Conservation (phyloP, 1,140 invertebrate species). For the Lasioglossum albipes region DNA sequence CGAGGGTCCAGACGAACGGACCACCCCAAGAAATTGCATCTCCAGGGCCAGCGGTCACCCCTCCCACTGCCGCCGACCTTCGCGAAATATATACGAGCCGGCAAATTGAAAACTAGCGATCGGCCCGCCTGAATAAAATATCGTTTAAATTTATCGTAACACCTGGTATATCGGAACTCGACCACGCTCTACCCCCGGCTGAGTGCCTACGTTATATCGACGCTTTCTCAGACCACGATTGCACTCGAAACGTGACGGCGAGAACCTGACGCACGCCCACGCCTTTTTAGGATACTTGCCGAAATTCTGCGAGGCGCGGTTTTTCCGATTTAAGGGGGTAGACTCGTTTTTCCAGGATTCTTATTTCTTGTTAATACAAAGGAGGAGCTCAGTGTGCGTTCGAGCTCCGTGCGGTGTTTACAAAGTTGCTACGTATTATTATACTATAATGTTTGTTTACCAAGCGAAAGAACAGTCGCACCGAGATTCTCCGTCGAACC, state of each 20-base stretch:
- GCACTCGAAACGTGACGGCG: slow-evolving; percentile 52
- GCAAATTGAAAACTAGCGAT: slow-evolving; percentile 80
- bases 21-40: slow-evolving; percentile 78
- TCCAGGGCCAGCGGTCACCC: slow-evolving; percentile 52
- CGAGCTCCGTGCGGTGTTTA: too few relatives aligned
- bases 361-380: too few relatives aligned
- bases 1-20: slow-evolving; percentile 63
- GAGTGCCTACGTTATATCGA: slow-evolving; percentile 62
- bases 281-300: too few relatives aligned
- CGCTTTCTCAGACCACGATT: slow-evolving; percentile 50
- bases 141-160: slow-evolving; percentile 80
- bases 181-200: slow-evolving; percentile 46
- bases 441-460: too few relatives aligned
- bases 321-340: too few relatives aligned
- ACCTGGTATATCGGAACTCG: slow-evolving; percentile 76
- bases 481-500: too few relatives aligned
- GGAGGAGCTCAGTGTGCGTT: too few relatives aligned
- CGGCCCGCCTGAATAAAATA: slow-evolving; percentile 80
- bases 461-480: too few relatives aligned
- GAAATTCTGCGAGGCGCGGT: too few relatives aligned
- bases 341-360: too few relatives aligned
- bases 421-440: too few relatives aligned
- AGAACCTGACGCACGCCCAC: too few relatives aligned
- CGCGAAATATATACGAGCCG: slow-evolving; percentile 78
- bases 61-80: slow-evolving; percentile 54